A percentile compares a stretch with the other conserved stretches of the same genome.
Evolutionary conservation across 2,797 vertebrate genomes (phyloP).

Genomic region (Falco naumanni): DNA sequence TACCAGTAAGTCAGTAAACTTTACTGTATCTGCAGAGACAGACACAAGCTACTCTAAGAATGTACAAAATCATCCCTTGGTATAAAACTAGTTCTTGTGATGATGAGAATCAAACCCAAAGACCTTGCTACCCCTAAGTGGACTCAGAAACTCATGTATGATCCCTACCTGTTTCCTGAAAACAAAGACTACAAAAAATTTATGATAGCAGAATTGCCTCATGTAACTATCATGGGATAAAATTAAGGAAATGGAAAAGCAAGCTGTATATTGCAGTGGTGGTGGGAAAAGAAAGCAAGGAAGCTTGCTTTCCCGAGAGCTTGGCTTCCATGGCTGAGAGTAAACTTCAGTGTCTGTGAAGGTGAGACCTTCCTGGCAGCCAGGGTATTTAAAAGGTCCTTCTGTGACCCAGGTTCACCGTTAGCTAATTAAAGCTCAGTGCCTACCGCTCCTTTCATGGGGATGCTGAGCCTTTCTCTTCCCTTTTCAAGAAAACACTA

Average conservation of each 20-base stretch:
- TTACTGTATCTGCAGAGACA: neutral
- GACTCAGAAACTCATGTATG: neutral
- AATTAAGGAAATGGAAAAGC: neutral
- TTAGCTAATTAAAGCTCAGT: neutral
- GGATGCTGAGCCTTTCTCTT: neutral
- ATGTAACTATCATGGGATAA: fast-evolving
- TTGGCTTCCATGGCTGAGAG: neutral
- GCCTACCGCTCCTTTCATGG: neutral
- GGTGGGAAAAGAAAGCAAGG: neutral
- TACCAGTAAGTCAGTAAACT: neutral
- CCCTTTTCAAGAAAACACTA: neutral
- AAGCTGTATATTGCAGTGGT: neutral
- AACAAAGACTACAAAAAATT: neutral
- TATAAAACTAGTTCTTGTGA: neutral
- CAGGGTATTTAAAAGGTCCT: neutral
- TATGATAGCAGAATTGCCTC: neutral
- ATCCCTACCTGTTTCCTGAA: neutral
- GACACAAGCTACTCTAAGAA: neutral
- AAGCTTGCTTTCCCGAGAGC: neutral
- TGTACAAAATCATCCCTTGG: neutral
- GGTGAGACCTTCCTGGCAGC: neutral
- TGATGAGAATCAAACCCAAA: neutral
- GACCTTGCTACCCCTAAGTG: neutral
- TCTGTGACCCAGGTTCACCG: neutral
- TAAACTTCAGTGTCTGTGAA: neutral